A percentile compares a stretch with the other conserved stretches of the same genome.
Conservation (phyloP, 2,888 invertebrate species). For the Saturnia japonica region DNA sequence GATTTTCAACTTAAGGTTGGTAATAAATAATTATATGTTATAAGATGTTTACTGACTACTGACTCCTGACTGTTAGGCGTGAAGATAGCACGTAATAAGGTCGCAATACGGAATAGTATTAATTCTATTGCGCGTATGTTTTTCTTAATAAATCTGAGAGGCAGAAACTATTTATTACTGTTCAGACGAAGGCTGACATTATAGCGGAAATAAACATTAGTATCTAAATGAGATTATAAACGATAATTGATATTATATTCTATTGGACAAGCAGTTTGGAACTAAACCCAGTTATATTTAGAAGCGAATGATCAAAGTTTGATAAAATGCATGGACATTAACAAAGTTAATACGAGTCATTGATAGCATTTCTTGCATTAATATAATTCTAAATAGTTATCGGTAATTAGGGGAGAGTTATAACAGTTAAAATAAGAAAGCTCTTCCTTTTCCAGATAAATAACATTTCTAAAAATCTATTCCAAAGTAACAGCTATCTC, state of each 20-base stretch:
- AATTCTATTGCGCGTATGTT: not conserved
- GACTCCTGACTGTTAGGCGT: not conserved
- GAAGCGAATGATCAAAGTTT: not conserved
- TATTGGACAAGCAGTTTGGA: not conserved
- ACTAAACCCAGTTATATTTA: not conserved
- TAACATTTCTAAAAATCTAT: too few relatives aligned
- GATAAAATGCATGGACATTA: too few relatives aligned
- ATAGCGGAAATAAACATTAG: slow-evolving; percentile 7
- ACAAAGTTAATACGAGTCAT: too few relatives aligned
- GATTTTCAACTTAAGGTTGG: too few relatives aligned
- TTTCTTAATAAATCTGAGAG: slow-evolving; percentile 9
- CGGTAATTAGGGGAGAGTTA: too few relatives aligned
- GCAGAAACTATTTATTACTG: slow-evolving; percentile 7
- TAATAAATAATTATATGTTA: too few relatives aligned
- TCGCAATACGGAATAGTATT: not conserved
- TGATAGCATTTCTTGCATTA: too few relatives aligned
- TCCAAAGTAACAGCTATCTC: too few relatives aligned
- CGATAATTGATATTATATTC: not conserved
- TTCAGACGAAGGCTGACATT: slow-evolving; percentile 10
- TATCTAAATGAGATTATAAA: not conserved
- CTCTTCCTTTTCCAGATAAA: too few relatives aligned
- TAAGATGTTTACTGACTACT: not conserved
- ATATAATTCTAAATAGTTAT: too few relatives aligned
- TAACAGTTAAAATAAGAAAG: too few relatives aligned
- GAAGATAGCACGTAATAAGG: not conserved